Conservation (phyloP, 2,113 vertebrate genomes). For the Etia nguti region DNA sequence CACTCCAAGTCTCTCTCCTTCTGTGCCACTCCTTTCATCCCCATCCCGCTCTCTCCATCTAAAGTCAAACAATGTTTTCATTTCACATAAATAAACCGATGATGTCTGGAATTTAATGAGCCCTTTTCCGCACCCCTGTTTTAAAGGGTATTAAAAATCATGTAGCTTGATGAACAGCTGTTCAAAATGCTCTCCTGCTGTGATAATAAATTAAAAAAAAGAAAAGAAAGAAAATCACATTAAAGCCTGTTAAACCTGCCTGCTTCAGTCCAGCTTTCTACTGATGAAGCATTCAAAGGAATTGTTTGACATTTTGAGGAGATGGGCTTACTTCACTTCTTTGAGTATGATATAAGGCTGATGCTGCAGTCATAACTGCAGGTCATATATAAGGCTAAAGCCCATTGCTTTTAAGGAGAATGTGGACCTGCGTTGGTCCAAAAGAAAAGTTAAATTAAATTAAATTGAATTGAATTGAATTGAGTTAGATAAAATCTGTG, state of each 20-base stretch:
- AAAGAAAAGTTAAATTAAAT: not conserved
- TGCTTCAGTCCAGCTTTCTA: not conserved
- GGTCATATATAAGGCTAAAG: not conserved
- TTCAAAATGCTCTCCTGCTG: not conserved
- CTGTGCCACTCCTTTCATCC: not conserved
- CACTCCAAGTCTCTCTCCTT: not conserved
- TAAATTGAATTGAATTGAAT: not conserved
- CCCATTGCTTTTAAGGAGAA: not conserved
- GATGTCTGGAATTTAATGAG: not conserved
- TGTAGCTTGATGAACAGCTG: not conserved
- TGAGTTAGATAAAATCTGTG: not conserved
- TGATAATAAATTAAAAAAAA: not conserved
- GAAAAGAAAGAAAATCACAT: not conserved
- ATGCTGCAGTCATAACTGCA: not conserved
- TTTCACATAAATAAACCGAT: not conserved
- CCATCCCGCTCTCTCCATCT: not conserved
- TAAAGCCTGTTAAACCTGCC: not conserved
- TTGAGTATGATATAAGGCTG: not conserved
- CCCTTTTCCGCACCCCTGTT: not conserved
- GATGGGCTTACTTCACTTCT: not conserved
- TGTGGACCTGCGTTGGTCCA: not conserved
- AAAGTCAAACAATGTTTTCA: not conserved
- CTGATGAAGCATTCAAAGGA: not conserved
- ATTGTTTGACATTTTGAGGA: not conserved
- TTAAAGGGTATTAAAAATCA: not conserved